Evolutionary conservation across 1,140 invertebrate species (phyloP).

Genomic region (Latrodectus geometricus): DNA sequence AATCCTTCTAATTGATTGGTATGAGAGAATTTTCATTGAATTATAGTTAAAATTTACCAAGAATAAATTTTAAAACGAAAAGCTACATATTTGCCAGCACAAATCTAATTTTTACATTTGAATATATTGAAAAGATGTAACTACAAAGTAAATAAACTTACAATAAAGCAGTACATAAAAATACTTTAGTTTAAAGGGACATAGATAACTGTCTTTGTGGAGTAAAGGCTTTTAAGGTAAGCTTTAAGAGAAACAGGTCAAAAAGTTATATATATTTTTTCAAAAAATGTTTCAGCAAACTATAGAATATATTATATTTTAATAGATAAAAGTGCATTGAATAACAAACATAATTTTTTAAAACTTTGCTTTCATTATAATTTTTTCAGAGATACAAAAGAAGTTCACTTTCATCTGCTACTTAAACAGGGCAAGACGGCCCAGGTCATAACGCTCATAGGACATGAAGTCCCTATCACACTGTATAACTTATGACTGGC

Average conservation of each 20-base stretch:
- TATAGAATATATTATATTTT: constrained; percentile 5
- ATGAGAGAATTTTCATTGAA: too few relatives aligned
- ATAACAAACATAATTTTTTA: constrained; percentile 43
- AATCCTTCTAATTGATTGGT: too few relatives aligned
- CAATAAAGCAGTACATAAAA: neutral
- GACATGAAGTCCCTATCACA: constrained; percentile 46
- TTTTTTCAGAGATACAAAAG: constrained; percentile 27
- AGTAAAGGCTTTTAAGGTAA: neutral
- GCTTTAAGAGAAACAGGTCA: neutral
- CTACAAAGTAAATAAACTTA: too few relatives aligned
- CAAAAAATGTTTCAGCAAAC: neutral
- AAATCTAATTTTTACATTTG: too few relatives aligned
- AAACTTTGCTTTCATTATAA: constrained; percentile 29
- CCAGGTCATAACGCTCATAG: constrained; percentile 20
- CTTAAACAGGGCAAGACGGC: constrained; percentile 21
- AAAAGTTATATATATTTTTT: neutral
- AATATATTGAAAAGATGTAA: too few relatives aligned
- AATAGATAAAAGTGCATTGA: constrained; percentile 42
- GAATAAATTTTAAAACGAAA: too few relatives aligned
- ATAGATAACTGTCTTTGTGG: neutral
- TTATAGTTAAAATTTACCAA: too few relatives aligned
- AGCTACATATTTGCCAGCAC: too few relatives aligned
- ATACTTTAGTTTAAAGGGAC: neutral
- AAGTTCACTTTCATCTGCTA: constrained; percentile 37
- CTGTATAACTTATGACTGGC: constrained; percentile 56